Conservation (phyloP, 2,797 vertebrate genomes). For the Fringilla coelebs region DNA sequence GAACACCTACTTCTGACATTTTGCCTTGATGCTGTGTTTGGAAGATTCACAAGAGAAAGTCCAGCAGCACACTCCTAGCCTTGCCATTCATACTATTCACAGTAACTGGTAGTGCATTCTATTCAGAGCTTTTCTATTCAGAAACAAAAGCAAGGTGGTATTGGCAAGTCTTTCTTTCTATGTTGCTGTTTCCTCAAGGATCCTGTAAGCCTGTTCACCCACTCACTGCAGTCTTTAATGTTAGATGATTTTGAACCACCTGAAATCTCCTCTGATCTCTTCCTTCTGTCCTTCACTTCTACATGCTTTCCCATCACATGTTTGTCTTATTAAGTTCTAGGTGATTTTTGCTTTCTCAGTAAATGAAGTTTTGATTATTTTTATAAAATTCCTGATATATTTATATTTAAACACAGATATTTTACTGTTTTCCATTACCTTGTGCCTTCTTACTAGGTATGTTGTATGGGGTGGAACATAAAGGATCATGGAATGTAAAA, state of each 20-base stretch:
- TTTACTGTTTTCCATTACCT: neutral
- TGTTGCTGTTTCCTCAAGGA: neutral
- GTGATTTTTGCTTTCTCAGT: neutral
- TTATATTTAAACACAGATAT: neutral
- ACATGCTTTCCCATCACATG: accelerated
- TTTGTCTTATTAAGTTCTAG: neutral
- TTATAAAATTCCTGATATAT: neutral
- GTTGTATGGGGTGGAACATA: neutral
- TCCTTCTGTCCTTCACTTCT: neutral
- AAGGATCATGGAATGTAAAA: neutral
- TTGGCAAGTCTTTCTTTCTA: neutral
- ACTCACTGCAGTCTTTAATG: neutral
- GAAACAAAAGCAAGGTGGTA: neutral
- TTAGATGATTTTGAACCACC: neutral
- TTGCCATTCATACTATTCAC: neutral
- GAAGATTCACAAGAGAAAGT: neutral
- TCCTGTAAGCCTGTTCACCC: accelerated
- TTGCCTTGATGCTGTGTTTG: neutral
- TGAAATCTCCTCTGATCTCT: neutral
- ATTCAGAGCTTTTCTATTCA: no score
- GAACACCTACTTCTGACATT: neutral
- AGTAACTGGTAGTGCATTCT: neutral
- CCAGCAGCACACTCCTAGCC: neutral
- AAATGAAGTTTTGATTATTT: neutral
- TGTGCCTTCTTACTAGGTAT: neutral